These are phyloP conservation scores for Tretioscincus oriximinensis DNA, from an alignment of 2,113 vertebrate species.

Conservation along the genomic window DNA sequence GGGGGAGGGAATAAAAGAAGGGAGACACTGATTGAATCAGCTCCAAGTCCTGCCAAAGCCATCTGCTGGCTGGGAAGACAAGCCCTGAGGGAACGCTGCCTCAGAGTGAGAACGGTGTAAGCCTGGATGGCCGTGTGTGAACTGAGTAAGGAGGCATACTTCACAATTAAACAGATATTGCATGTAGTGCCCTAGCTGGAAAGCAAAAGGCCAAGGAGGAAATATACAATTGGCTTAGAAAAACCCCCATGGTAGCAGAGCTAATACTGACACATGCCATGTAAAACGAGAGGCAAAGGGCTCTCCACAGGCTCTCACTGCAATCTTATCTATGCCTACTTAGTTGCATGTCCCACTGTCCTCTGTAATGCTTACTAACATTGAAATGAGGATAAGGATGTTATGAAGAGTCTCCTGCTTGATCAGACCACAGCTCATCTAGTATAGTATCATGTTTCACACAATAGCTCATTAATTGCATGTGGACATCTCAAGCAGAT, in stretches of 20 bases:
- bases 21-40: conserved; percentile 6
- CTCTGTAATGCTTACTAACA: not conserved
- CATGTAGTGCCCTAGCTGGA: not conserved
- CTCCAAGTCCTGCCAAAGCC: conserved; percentile 12
- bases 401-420: not conserved
- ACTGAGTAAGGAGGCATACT: not conserved
- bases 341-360: too few relatives aligned
- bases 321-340: too few relatives aligned
- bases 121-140: not conserved
- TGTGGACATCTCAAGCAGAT: too few relatives aligned
- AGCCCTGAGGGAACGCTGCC: conserved; percentile 2
- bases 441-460: too few relatives aligned
- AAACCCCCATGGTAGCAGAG: not conserved
- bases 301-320: too few relatives aligned
- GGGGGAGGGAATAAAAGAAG: not conserved
- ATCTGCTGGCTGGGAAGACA: conserved; percentile 8
- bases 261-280: not conserved
- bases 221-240: not conserved
- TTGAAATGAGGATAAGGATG: too few relatives aligned
- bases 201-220: not conserved
- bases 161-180: not conserved
- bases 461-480: too few relatives aligned
- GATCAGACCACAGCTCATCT: not conserved
- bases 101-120: not conserved
- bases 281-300: too few relatives aligned